These are phyloP conservation scores for Ochotona princeps DNA, from an alignment of 2,113 vertebrate genomes.

Conservation along the genomic window DNA sequence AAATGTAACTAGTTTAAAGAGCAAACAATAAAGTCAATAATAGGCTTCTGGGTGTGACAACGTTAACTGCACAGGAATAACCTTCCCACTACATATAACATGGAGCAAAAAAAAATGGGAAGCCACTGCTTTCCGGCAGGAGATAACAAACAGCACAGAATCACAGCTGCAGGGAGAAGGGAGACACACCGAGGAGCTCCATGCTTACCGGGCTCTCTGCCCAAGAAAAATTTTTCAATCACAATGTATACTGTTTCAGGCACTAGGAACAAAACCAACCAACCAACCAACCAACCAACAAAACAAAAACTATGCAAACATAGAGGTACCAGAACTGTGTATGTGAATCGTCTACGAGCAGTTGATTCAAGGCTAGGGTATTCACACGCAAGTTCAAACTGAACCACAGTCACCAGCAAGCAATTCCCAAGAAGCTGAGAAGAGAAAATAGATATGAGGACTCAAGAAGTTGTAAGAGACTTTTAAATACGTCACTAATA, in stretches of 20 bases:
- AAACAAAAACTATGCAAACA: neutral
- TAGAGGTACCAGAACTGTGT: neutral
- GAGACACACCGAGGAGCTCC: neutral
- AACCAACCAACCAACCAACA: too few relatives aligned
- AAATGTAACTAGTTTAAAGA: neutral
- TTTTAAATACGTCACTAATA: neutral
- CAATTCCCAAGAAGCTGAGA: neutral
- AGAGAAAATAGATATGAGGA: neutral
- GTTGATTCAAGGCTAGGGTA: neutral
- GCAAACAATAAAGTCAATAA: neutral
- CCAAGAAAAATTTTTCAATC: neutral
- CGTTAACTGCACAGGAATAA: neutral
- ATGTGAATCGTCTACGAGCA: neutral
- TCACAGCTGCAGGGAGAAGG: neutral
- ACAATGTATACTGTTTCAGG: neutral
- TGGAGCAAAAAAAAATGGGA: neutral
- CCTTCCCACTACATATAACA: neutral
- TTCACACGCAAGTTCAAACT: neutral
- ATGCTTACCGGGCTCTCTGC: neutral
- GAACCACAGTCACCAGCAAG: neutral
- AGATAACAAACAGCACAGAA: neutral
- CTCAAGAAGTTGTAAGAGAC: neutral
- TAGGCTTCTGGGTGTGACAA: neutral
- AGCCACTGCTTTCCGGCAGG: neutral
- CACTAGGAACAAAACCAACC: too few relatives aligned